Evolutionary conservation across 2,113 vertebrate species (phyloP).

Genomic region (Brachypteracias leptosomus): DNA sequence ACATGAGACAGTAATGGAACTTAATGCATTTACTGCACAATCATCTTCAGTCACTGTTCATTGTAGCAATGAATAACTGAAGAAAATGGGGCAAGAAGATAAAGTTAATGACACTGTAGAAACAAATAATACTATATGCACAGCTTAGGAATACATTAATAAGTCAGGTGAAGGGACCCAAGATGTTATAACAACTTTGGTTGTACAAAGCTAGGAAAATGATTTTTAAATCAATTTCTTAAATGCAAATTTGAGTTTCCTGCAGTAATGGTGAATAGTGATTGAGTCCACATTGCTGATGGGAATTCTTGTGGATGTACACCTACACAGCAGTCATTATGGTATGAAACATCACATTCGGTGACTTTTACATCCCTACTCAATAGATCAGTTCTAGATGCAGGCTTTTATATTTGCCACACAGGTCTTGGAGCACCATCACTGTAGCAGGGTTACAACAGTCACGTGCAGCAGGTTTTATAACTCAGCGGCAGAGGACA

Average conservation of each 20-base stretch:
- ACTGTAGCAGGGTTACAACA: not conserved
- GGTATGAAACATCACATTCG: not conserved
- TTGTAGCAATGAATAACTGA: not conserved
- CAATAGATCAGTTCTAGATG: not conserved
- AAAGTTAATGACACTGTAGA: not conserved
- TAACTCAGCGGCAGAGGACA: not conserved
- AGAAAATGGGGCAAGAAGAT: constrained; percentile 23
- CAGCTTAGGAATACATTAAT: not conserved
- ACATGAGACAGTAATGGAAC: not conserved
- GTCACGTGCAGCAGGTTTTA: not conserved
- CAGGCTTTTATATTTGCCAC: not conserved
- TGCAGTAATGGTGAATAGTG: not conserved
- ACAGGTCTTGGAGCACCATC: not conserved
- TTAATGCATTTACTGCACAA: not conserved
- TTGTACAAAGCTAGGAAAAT: not conserved
- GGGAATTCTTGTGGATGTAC: not conserved
- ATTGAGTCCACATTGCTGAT: not conserved
- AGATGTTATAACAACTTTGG: not conserved
- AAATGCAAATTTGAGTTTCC: not conserved
- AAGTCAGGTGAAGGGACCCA: not conserved
- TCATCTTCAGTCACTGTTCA: not conserved
- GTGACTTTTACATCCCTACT: not conserved
- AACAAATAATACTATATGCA: not conserved
- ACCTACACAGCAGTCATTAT: rapidly evolving
- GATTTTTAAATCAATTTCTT: not conserved